Evolutionary conservation across 2,888 invertebrate species (phyloP).

Genomic region (Drosophila longiperda): DNA sequence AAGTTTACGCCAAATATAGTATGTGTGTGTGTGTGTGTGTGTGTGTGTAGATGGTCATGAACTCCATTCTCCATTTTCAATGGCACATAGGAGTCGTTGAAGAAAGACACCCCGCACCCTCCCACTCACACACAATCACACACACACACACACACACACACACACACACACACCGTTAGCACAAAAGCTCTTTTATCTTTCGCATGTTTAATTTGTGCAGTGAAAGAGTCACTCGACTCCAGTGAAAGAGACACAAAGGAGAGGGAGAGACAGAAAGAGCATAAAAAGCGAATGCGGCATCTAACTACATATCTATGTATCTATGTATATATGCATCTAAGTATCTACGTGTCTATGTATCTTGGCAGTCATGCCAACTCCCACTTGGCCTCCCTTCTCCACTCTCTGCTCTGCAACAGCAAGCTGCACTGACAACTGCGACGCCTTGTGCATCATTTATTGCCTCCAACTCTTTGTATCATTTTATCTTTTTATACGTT

Average conservation of each 20-base stretch:
- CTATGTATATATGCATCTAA: slow-evolving; percentile 41
- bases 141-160: too few relatives aligned
- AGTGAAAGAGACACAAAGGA: slow-evolving; percentile 36
- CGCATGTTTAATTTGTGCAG: slow-evolving; percentile 67
- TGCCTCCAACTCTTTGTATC: slow-evolving; percentile 44
- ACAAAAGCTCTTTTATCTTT: slow-evolving; percentile 75
- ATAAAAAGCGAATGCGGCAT: slow-evolving; percentile 51
- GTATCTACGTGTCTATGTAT: slow-evolving; percentile 32
- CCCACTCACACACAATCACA: too few relatives aligned
- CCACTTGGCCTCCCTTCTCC: slow-evolving; percentile 17
- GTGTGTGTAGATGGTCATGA: slow-evolving; percentile 69
- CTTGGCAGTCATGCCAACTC: slow-evolving; percentile 33
- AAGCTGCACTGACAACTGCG: slow-evolving; percentile 31
- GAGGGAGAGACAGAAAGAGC: slow-evolving; percentile 14
- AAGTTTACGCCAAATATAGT: slow-evolving; percentile 71
- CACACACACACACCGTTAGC: slow-evolving; percentile 1
- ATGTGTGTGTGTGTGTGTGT: slow-evolving; percentile 20
- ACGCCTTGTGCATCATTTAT: slow-evolving; percentile 72
- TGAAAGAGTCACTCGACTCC: slow-evolving; percentile 26
- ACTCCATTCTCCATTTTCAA: slow-evolving; percentile 80
- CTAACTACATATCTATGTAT: slow-evolving; percentile 32
- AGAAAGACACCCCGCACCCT: neutral
- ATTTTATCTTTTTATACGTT: slow-evolving; percentile 41
- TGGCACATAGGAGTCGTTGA: slow-evolving; percentile 62
- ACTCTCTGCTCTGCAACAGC: slow-evolving; percentile 6